These are phyloP conservation scores for Anableps anableps DNA, from an alignment of 2,797 vertebrate genomes.

Conservation along the genomic window DNA sequence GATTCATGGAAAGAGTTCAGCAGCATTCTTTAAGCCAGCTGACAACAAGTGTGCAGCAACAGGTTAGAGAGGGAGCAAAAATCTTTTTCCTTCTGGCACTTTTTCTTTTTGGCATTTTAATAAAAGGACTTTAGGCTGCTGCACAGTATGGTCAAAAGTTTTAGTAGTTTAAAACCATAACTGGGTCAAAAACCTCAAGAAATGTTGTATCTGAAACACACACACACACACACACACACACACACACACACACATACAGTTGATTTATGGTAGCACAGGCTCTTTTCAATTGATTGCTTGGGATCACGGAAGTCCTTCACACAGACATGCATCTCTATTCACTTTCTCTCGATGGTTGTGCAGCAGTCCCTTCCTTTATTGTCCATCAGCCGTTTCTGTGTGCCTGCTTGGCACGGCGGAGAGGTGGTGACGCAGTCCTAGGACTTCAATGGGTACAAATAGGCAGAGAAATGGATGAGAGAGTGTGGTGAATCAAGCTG, in stretches of 20 bases:
- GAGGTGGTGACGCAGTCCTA: conserved; percentile 46
- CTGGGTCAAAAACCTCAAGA: neutral
- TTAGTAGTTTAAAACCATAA: neutral
- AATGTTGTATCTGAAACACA: conserved; percentile 8
- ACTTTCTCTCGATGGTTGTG: conserved; percentile 51
- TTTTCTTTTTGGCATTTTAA: neutral
- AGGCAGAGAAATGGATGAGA: conserved; percentile 66
- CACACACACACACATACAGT: neutral
- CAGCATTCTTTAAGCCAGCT: neutral
- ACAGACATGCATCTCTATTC: conserved; percentile 52
- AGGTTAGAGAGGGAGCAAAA: neutral
- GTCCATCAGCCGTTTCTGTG: conserved; percentile 64
- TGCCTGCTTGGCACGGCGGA: conserved; percentile 44
- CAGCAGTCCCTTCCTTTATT: conserved; percentile 49
- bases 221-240: neutral
- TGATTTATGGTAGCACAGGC: neutral
- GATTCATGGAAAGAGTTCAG: no score
- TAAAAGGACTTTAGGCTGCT: neutral
- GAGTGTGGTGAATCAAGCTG: conserved; percentile 67
- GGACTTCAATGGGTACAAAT: conserved; percentile 69
- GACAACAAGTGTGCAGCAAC: neutral
- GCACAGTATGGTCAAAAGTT: neutral
- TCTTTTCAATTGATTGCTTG: conserved; percentile 43
- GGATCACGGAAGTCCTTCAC: conserved; percentile 45
- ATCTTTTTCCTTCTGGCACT: neutral